Evolutionary conservation across 2,113 vertebrate genomes (phyloP).

Genomic region (Dasypus novemcinctus): DNA sequence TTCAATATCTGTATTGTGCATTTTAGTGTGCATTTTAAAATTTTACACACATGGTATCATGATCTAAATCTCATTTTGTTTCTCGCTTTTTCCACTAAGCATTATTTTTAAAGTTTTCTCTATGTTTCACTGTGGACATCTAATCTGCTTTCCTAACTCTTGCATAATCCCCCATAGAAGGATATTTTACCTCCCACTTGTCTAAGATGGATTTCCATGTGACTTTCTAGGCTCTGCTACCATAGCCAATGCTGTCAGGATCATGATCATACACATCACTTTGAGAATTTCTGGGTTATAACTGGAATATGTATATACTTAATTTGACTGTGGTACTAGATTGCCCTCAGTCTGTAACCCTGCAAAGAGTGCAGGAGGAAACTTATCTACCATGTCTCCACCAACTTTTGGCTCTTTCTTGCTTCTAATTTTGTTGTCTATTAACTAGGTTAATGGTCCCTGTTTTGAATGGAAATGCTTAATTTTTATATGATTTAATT

Average conservation of each 20-base stretch:
- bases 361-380: background rate
- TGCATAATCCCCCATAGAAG: background rate
- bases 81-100: background rate
- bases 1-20: background rate
- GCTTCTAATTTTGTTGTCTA: background rate
- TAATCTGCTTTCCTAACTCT: background rate
- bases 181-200: background rate
- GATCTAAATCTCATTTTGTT: background rate
- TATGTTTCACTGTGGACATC: background rate
- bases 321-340: background rate
- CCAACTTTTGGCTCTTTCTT: background rate
- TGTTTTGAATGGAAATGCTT: background rate
- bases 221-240: background rate
- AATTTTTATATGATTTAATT: background rate
- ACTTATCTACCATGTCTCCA: background rate
- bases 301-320: background rate
- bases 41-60: background rate
- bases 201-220: background rate
- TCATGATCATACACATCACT: rapidly evolving
- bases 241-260: too few species aligned
- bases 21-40: background rate
- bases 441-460: background rate
- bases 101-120: background rate
- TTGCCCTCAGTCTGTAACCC: background rate
- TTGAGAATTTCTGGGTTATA: background rate